These are phyloP conservation scores for Siphlonurus alternatus DNA, from an alignment of 2,888 invertebrate species.

Conservation along the genomic window DNA sequence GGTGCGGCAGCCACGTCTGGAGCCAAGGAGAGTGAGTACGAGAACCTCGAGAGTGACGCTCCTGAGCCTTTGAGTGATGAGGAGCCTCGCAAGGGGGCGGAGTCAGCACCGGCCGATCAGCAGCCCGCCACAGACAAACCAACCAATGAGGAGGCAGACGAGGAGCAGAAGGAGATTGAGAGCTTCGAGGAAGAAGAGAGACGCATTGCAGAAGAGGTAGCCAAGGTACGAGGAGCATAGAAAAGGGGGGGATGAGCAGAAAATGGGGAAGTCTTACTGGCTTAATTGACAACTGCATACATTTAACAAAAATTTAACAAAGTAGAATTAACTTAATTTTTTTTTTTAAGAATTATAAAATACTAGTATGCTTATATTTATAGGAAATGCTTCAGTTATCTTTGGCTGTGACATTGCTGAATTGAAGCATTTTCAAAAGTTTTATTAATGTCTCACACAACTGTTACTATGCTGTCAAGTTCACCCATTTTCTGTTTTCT, in stretches of 20 bases:
- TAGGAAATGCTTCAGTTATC: no score
- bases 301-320: no score
- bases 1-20: conserved; percentile 11
- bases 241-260: neutral
- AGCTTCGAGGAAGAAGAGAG: conserved; percentile 36
- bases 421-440: no score
- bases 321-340: no score
- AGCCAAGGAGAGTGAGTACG: conserved; percentile 22
- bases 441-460: no score
- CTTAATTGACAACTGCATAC: no score
- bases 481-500: no score
- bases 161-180: conserved; percentile 26
- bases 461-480: no score
- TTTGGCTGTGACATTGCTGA: no score
- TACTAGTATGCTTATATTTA: no score
- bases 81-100: neutral
- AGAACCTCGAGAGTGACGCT: conserved; percentile 21
- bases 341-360: no score
- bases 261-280: neutral
- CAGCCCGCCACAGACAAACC: conserved; percentile 1
- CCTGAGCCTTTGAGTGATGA: conserved; percentile 7
- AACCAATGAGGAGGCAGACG: conserved; percentile 6
- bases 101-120: neutral
- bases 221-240: conserved; percentile 19
- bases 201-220: conserved; percentile 32